A percentile compares a stretch with the other conserved stretches of the same genome.
Conservation (phyloP, 2,113 vertebrate genomes). For the Nannospalax galili region DNA sequence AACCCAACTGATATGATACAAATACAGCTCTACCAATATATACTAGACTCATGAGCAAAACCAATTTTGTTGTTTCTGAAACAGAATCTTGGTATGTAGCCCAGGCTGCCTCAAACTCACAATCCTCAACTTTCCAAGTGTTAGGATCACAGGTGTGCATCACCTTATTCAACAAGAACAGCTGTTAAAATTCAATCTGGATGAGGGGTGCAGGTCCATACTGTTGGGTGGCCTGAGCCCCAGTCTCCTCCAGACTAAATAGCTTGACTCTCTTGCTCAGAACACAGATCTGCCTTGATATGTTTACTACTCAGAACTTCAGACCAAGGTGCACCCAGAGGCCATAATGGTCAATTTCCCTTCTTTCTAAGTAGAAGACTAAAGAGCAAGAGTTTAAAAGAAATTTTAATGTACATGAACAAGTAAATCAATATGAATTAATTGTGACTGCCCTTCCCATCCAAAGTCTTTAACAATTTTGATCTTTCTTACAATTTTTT, state of each 20-base stretch:
- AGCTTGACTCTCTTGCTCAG: not conserved
- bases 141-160: not conserved
- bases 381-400: not conserved
- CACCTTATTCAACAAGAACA: not conserved
- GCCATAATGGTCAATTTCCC: not conserved
- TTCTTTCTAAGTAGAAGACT: not conserved
- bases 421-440: not conserved
- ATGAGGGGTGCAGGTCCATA: not conserved
- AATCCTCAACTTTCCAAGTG: not conserved
- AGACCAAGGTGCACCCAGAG: not conserved
- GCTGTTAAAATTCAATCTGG: not conserved
- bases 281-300: not conserved
- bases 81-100: not conserved
- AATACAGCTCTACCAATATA: not conserved
- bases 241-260: not conserved
- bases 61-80: not conserved
- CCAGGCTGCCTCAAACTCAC: not conserved
- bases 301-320: slow-evolving; percentile 6
- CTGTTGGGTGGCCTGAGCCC: not conserved
- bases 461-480: not conserved
- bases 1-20: not conserved
- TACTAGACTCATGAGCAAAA: not conserved
- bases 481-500: not conserved
- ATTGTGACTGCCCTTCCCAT: not conserved
- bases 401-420: not conserved